These are phyloP conservation scores for Chymomyza fuscimana DNA, from an alignment of 2,888 invertebrate genomes.

Conservation along the genomic window DNA sequence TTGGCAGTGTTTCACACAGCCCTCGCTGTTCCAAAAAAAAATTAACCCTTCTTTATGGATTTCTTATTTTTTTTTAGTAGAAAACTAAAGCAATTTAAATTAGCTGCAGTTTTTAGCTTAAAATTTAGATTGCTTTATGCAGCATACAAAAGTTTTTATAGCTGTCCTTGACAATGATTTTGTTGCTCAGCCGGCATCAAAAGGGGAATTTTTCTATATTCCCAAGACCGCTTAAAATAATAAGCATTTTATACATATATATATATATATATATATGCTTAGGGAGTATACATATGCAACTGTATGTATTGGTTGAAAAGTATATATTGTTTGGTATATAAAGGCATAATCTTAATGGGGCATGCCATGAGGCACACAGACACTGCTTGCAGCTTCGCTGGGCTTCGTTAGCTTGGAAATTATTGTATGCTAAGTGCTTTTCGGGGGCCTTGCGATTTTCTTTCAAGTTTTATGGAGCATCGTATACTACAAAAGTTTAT, in stretches of 20 bases:
- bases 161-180: conserved; percentile 56
- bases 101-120: background rate
- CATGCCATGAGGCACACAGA: conserved; percentile 33
- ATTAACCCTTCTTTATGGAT: too few species aligned
- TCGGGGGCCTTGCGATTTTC: conserved; percentile 17
- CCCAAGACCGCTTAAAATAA: conserved; percentile 28
- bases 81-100: too few species aligned
- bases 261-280: background rate
- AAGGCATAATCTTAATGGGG: conserved; percentile 40
- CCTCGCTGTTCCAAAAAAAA: too few species aligned
- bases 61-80: too few species aligned
- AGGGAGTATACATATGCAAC: background rate
- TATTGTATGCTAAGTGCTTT: background rate
- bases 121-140: background rate
- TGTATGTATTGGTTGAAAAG: background rate
- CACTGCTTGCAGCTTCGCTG: conserved; percentile 15
- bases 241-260: conserved; percentile 1
- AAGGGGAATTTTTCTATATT: background rate
- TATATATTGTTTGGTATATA: background rate
- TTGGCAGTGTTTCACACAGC: too few species aligned
- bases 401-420: background rate
- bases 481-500: background rate
- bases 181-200: background rate
- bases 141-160: background rate
- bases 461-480: conserved; percentile 34